Conservation (phyloP, 2,113 vertebrate genomes). For the Tupaia chinensis region DNA sequence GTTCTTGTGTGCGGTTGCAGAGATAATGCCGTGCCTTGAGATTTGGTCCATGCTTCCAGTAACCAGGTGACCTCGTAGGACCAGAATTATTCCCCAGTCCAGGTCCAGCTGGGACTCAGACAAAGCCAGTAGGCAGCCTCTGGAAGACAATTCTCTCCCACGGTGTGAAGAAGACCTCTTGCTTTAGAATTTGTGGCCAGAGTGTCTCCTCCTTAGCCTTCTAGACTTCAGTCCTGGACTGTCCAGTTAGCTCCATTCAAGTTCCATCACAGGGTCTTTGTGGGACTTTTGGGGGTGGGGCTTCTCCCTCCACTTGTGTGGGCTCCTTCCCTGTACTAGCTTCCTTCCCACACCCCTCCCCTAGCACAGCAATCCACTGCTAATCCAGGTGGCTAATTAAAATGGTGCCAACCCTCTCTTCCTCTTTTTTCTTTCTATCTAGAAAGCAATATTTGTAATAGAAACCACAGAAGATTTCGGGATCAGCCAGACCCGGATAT, state of each 20-base stretch:
- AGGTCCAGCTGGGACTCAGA: too few species aligned
- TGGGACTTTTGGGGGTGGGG: neutral
- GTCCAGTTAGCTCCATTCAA: neutral
- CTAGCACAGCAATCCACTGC: rapidly evolving
- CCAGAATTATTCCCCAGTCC: too few species aligned
- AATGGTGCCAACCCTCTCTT: too few species aligned
- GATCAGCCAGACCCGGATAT: neutral
- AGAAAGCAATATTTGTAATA: neutral
- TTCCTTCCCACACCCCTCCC: rapidly evolving
- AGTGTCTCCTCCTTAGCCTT: neutral
- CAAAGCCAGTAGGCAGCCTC: neutral
- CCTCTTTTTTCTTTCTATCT: neutral
- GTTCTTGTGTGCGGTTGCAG: neutral
- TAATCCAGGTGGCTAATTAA: neutral
- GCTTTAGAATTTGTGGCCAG: neutral
- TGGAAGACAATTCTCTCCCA: rapidly evolving
- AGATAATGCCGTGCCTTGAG: rapidly evolving
- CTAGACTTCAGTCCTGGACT: neutral
- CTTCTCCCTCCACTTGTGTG: rapidly evolving
- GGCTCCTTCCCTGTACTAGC: rapidly evolving
- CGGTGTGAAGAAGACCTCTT: neutral
- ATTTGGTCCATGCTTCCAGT: neutral
- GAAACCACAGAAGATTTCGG: neutral
- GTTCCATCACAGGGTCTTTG: rapidly evolving
- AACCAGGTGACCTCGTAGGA: neutral